Conservation (phyloP, 1,140 invertebrate genomes). For the Saxidomus purpurata region DNA sequence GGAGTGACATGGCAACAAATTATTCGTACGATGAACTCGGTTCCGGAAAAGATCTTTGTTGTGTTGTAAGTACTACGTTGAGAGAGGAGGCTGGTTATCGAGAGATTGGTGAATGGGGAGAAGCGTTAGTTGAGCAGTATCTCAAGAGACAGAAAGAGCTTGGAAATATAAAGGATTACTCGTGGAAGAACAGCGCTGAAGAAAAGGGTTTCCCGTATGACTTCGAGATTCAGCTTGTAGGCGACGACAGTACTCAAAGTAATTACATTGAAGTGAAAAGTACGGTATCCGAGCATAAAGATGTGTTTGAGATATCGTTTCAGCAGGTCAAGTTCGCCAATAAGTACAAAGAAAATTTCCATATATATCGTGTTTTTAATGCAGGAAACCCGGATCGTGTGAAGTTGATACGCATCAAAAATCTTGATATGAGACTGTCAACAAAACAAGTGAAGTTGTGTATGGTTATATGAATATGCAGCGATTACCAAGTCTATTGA, state of each 20-base stretch:
- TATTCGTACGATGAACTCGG: constrained; percentile 78
- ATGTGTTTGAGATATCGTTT: constrained; percentile 82
- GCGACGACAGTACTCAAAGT: constrained; percentile 57
- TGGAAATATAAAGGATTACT: constrained; percentile 69
- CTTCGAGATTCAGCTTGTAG: constrained; percentile 75
- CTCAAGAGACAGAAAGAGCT: constrained; percentile 72
- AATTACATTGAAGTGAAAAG: constrained; percentile 80
- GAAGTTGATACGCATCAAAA: constrained; percentile 76
- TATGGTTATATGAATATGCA: constrained; percentile 79
- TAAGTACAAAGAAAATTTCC: constrained; percentile 77
- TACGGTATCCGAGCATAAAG: constrained; percentile 77
- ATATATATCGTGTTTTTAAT: constrained; percentile 83
- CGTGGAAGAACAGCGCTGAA: constrained; percentile 76
- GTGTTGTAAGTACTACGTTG: constrained; percentile 50
- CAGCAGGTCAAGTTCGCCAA: constrained; percentile 82
- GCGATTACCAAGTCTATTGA: no score
- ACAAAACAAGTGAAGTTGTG: constrained; percentile 77
- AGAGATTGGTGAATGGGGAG: constrained; percentile 81
- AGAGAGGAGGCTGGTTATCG: constrained; percentile 13
- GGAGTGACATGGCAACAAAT: constrained; percentile 74
- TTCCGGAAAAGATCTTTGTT: constrained; percentile 51
- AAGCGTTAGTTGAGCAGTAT: constrained; percentile 80
- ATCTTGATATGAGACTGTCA: constrained; percentile 76
- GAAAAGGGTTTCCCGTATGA: constrained; percentile 81
- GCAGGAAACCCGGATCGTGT: constrained; percentile 75